These are phyloP conservation scores for Dermochelys coriacea DNA, from an alignment of 2,797 vertebrate species.

Conservation along the genomic window DNA sequence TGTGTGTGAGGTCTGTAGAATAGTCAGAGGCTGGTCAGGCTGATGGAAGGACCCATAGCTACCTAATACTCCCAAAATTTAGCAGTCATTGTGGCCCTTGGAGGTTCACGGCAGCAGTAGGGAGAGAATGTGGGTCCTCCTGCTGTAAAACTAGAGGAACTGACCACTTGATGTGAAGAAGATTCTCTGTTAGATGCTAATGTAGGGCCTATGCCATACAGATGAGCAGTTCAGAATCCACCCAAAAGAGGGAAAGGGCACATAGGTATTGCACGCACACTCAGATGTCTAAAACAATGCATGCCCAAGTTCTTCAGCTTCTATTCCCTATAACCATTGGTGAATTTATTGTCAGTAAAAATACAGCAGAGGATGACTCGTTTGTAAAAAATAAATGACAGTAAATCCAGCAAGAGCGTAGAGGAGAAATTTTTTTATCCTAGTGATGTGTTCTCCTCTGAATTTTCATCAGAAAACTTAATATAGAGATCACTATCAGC, in stretches of 20 bases:
- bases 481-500: neutral
- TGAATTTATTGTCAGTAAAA: slow-evolving; percentile 42
- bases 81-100: neutral
- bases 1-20: neutral
- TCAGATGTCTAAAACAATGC: neutral
- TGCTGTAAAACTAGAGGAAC: neutral
- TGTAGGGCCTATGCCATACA: neutral
- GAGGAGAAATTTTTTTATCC: neutral
- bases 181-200: neutral
- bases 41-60: neutral
- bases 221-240: neutral
- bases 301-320: neutral
- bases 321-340: neutral
- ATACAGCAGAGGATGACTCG: slow-evolving; percentile 7
- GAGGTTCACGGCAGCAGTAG: neutral
- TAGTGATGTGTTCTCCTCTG: neutral
- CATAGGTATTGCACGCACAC: neutral
- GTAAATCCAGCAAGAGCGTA: accelerated
- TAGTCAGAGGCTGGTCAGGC: neutral
- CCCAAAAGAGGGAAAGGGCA: slow-evolving; percentile 21
- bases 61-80: neutral
- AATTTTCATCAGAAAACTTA: neutral
- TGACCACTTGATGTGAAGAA: neutral
- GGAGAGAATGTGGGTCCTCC: neutral
- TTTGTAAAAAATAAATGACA: neutral